A percentile compares a stretch with the other conserved stretches of the same genome.
These are phyloP conservation scores for Empis stercorea DNA, from an alignment of 2,888 invertebrate species.

Conservation along the genomic window DNA sequence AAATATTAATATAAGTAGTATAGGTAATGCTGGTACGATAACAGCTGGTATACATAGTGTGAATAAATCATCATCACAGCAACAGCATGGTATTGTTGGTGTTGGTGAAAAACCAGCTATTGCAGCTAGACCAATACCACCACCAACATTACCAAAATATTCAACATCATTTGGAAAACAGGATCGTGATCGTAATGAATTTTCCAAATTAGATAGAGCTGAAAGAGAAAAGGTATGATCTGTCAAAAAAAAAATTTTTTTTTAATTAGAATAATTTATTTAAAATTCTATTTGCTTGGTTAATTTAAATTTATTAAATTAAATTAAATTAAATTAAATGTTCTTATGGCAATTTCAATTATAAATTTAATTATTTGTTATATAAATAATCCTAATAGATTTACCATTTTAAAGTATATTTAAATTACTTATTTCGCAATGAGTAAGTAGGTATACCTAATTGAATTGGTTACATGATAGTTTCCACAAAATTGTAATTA, in stretches of 20 bases:
- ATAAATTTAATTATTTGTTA: neutral
- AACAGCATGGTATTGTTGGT: neutral
- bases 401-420: too few species aligned
- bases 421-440: too few species aligned
- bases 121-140: slow-evolving; percentile 54
- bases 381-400: too few species aligned
- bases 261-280: neutral
- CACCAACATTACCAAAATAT: slow-evolving; percentile 67
- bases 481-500: too few species aligned
- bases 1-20: slow-evolving; percentile 20
- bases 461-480: too few species aligned
- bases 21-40: slow-evolving; percentile 13
- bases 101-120: slow-evolving; percentile 29
- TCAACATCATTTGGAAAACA: slow-evolving; percentile 63
- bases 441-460: too few species aligned
- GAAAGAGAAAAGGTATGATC: slow-evolving; percentile 22
- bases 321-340: too few species aligned
- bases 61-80: slow-evolving; percentile 18
- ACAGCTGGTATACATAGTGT: slow-evolving; percentile 23
- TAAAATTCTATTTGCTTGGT: neutral
- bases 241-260: neutral
- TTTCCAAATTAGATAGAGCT: slow-evolving; percentile 27
- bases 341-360: too few species aligned
- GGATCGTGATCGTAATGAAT: slow-evolving; percentile 40
- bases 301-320: too few species aligned